phyloP scores from a whole-genome alignment of 2,888 invertebrate species.

The Lymantria monacha region DNA sequence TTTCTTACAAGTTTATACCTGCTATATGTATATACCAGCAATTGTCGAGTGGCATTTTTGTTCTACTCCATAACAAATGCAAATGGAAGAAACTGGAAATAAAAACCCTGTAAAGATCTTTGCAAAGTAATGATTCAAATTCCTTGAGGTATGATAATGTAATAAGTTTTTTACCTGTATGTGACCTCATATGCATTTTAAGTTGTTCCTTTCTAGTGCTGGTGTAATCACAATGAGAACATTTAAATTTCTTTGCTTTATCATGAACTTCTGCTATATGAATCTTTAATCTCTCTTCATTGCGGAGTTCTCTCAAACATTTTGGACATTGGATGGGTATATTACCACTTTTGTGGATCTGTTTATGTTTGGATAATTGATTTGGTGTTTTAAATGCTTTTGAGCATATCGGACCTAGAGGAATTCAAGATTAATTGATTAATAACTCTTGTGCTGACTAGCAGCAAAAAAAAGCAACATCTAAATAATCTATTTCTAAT shows the following conservation, averaged over 20 bases:
- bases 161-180: slow-evolving; percentile 81
- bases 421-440: background rate
- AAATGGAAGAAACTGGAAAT: too few species aligned
- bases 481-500: too few species aligned
- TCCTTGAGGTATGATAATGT: too few species aligned
- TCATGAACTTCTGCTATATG: slow-evolving; percentile 86
- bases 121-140: too few species aligned
- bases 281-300: slow-evolving; percentile 70
- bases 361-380: slow-evolving; percentile 89
- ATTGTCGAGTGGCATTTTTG: too few species aligned
- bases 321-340: slow-evolving; percentile 72
- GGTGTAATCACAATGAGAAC: slow-evolving; percentile 86
- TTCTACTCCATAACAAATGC: too few species aligned
- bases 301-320: slow-evolving; percentile 83
- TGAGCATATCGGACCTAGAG: slow-evolving; percentile 83
- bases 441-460: too few species aligned
- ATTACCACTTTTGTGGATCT: slow-evolving; percentile 77
- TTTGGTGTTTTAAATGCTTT: slow-evolving; percentile 91
- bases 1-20: too few species aligned
- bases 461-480: too few species aligned
- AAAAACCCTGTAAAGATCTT: too few species aligned
- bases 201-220: slow-evolving; percentile 85
- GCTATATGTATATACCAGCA: too few species aligned
- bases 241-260: slow-evolving; percentile 85
- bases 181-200: slow-evolving; percentile 85